Conservation (phyloP, 1,140 invertebrate genomes). For the Hylaeus anthracinus region DNA sequence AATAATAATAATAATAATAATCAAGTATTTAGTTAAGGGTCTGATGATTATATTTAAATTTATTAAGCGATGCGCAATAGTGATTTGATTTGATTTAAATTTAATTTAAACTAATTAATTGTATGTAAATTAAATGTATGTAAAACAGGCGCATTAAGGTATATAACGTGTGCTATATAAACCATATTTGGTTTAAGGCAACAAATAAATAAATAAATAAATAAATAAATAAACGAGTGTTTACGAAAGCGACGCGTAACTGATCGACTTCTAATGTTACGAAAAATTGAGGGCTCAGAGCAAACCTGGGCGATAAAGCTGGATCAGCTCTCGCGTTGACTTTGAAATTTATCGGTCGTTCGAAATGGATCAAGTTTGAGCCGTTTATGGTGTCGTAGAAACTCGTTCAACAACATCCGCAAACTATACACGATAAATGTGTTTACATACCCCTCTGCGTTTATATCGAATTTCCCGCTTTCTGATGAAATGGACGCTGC, state of each 20-base stretch:
- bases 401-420: conserved; percentile 5
- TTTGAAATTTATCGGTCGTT: background rate
- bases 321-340: background rate
- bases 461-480: background rate
- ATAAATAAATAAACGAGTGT: background rate
- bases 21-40: too few species aligned
- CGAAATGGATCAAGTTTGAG: conserved; percentile 14
- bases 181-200: too few species aligned
- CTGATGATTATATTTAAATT: too few species aligned
- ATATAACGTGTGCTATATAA: too few species aligned
- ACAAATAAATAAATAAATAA: too few species aligned
- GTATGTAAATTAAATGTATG: too few species aligned
- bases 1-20: too few species aligned
- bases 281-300: too few species aligned
- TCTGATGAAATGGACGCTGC: background rate
- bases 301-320: background rate
- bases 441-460: background rate
- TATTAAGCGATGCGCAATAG: too few species aligned
- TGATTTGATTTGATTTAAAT: too few species aligned
- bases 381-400: background rate
- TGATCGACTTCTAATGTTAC: background rate
- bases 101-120: too few species aligned
- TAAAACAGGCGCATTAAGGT: too few species aligned
- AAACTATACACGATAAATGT: conserved; percentile 5
- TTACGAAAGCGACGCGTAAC: background rate